Conservation (phyloP, 2,113 vertebrate genomes). For the Sciurus niger region DNA sequence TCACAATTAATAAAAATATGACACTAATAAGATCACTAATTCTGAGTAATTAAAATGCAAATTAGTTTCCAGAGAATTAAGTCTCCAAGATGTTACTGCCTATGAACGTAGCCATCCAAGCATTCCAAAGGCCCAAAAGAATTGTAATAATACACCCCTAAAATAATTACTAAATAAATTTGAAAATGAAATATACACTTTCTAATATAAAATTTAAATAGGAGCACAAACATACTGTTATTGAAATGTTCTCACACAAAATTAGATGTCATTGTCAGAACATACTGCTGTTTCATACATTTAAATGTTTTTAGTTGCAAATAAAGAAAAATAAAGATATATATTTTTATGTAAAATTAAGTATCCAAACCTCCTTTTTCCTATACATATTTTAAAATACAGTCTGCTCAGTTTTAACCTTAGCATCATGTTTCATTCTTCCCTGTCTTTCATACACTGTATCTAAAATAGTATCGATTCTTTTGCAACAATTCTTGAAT, state of each 20-base stretch:
- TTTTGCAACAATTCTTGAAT: neutral
- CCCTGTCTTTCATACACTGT: neutral
- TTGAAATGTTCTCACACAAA: slow-evolving; percentile 35
- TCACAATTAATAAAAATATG: neutral
- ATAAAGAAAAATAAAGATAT: slow-evolving; percentile 40
- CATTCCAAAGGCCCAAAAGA: slow-evolving; percentile 4
- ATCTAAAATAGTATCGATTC: slow-evolving; percentile 30
- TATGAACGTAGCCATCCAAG: neutral
- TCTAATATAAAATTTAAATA: slow-evolving; percentile 41
- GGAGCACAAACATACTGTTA: slow-evolving; percentile 38
- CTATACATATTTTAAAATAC: neutral
- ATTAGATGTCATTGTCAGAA: slow-evolving; percentile 3
- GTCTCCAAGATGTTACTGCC: neutral
- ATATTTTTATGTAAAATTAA: slow-evolving; percentile 35
- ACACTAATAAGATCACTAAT: neutral
- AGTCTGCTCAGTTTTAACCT: neutral
- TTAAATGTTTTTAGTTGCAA: slow-evolving; percentile 38
- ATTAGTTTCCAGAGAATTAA: slow-evolving; percentile 5
- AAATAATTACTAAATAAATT: slow-evolving; percentile 15
- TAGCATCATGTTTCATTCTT: slow-evolving; percentile 9
- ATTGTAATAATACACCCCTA: slow-evolving; percentile 22
- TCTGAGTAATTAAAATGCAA: slow-evolving; percentile 37
- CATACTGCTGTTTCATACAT: neutral
- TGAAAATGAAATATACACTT: slow-evolving; percentile 21
- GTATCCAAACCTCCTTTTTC: slow-evolving; percentile 18